Evolutionary conservation across 92 coral and sea anemone species (phyloP), one percentile per base, ranked within the genome.

Genomic region (Plumapathes pennacea): DNA sequence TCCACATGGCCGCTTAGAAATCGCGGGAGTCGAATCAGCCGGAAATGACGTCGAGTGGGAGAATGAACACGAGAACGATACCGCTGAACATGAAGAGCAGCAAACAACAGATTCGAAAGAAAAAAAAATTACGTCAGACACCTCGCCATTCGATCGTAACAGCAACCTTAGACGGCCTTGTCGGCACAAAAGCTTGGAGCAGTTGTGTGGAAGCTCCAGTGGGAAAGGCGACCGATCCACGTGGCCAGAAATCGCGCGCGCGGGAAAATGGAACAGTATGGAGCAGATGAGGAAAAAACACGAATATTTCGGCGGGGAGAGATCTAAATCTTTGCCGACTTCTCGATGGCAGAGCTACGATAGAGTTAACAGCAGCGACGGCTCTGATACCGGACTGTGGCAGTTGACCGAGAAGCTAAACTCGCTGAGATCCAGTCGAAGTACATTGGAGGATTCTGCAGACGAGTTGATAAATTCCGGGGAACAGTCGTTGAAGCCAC

Each of bases 181-280:
- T 17, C 62, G 90, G 11, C 86, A 79, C 42, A 76, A 79, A 38
- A 88, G 96, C 23, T 56, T 88, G 10, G 97, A 91, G 31, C 69
- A 69, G 5, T 31, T 84, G 19, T 51, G 60, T 5, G 78, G 74
- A 18, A 74, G 78, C 15, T 58, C 69, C 49, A 73, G 55, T 25
- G 38, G 51, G 34, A 74, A 75, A 37, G 85, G 74, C 8, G 69
- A 79, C 27, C 45, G 85, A 11, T 43, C 81, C 0, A 58, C 82
- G 2, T 72, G 81, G 84, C 96, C 96, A 10, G 32, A 38, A 0
- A 72, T 88, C 20, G 78, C 84, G 10, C 66, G 96, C 33, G 78
- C 72, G 4, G 96, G 96, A 1, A 83, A 88, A 38, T 88, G 96
- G 96, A 80, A 88, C 50, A 91, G 96, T 28, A 14, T 91, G 77